These are phyloP conservation scores for Todiramphus saurophagus DNA, from an alignment of 2,113 vertebrate genomes.

Conservation along the genomic window DNA sequence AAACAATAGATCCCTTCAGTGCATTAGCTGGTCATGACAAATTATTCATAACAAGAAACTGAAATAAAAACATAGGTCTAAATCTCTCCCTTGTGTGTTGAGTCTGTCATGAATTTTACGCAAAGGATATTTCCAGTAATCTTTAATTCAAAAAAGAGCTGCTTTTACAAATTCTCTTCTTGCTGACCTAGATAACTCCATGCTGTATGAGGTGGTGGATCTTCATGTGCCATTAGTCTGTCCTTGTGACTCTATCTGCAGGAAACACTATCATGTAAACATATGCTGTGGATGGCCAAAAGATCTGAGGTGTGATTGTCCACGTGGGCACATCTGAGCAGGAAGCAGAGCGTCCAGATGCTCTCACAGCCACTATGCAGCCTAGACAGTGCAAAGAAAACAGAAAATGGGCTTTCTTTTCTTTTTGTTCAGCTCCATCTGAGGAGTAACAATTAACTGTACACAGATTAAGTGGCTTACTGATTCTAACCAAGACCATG, in stretches of 20 bases:
- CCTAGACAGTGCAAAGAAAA: background rate
- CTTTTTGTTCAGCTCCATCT: background rate
- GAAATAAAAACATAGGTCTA: background rate
- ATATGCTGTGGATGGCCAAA: rapidly evolving
- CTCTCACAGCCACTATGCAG: background rate
- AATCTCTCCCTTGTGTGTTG: background rate
- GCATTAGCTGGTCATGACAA: background rate
- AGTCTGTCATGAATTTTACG: background rate
- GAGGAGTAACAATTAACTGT: background rate
- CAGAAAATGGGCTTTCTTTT: background rate
- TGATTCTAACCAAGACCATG: background rate
- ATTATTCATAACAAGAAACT: background rate
- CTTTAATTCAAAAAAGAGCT: background rate
- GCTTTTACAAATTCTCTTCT: background rate
- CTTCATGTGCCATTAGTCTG: background rate
- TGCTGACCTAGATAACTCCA: background rate
- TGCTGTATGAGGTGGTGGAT: rapidly evolving
- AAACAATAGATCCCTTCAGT: background rate
- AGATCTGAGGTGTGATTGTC: background rate
- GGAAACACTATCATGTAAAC: background rate
- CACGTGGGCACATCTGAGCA: background rate
- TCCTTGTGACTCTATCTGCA: background rate
- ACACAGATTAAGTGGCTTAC: background rate
- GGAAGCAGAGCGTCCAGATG: rapidly evolving
- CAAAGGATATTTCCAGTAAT: background rate